Evolutionary conservation across 2,113 vertebrate genomes (phyloP).

Genomic region (Oophaga pumilio): DNA sequence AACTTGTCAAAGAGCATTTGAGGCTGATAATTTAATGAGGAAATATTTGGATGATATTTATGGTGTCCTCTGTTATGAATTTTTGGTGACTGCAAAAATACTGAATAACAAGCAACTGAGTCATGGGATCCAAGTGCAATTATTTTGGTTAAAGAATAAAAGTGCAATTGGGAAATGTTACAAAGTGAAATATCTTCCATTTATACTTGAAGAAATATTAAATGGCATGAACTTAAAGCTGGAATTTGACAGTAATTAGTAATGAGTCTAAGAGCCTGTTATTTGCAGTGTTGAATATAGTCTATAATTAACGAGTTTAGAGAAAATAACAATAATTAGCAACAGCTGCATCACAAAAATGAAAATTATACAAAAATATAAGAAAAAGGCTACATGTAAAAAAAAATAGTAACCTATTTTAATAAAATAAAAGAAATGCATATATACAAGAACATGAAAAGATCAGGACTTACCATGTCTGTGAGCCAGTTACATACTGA

Average conservation of each 20-base stretch:
- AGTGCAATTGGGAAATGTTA: too few relatives aligned
- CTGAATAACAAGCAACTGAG: too few relatives aligned
- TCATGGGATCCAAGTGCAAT: too few relatives aligned
- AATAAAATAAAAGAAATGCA: not conserved
- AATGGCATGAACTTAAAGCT: not conserved
- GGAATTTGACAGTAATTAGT: not conserved
- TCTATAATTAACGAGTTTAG: not conserved
- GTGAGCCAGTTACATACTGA: too few relatives aligned
- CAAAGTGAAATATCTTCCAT: not conserved
- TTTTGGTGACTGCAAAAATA: too few relatives aligned
- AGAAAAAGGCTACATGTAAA: not conserved
- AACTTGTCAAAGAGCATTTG: too few relatives aligned
- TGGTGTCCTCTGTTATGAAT: too few relatives aligned
- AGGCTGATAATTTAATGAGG: too few relatives aligned
- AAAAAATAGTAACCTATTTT: not conserved
- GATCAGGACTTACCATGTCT: too few relatives aligned
- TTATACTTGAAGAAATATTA: not conserved
- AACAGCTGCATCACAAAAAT: not conserved
- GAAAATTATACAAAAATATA: not conserved
- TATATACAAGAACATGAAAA: not conserved
- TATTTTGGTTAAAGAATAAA: too few relatives aligned
- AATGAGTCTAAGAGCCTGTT: not conserved
- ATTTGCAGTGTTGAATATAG: not conserved
- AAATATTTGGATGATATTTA: too few relatives aligned
- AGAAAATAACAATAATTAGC: not conserved